A percentile compares a stretch with the other conserved stretches of the same genome.
Conservation (phyloP, 2,113 vertebrate genomes). For the Chaetodon auriga region DNA sequence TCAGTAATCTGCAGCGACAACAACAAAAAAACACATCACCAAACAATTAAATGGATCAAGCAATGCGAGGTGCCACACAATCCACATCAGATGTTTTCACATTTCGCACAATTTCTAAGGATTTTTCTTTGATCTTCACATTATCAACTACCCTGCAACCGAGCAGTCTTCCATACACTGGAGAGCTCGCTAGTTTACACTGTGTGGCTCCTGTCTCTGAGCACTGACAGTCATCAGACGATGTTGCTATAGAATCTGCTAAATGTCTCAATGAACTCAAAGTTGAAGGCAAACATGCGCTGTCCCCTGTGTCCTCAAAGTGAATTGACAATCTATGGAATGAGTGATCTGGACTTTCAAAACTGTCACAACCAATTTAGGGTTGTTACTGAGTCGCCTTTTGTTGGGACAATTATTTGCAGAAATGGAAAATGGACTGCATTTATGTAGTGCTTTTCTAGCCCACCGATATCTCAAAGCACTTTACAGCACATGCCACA, state of each 20-base stretch:
- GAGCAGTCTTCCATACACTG: background rate
- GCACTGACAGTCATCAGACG: background rate
- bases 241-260: slow-evolving; percentile 29
- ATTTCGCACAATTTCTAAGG: too few relatives aligned
- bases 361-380: background rate
- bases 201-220: background rate
- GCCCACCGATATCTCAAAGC: too few relatives aligned
- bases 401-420: too few relatives aligned
- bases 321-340: background rate
- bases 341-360: background rate
- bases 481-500: too few relatives aligned
- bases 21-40: too few relatives aligned
- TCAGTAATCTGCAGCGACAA: too few relatives aligned
- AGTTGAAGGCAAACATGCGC: background rate
- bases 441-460: too few relatives aligned
- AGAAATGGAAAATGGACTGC: too few relatives aligned
- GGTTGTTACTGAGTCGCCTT: background rate
- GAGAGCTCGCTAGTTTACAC: too few relatives aligned
- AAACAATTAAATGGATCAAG: too few relatives aligned
- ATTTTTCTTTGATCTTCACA: background rate
- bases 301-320: background rate
- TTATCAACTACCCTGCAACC: background rate
- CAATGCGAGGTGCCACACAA: too few relatives aligned
- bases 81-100: too few relatives aligned
- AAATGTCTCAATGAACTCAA: background rate